These are phyloP conservation scores for Ophraella communa DNA, from an alignment of 2,888 invertebrate genomes.

Conservation along the genomic window DNA sequence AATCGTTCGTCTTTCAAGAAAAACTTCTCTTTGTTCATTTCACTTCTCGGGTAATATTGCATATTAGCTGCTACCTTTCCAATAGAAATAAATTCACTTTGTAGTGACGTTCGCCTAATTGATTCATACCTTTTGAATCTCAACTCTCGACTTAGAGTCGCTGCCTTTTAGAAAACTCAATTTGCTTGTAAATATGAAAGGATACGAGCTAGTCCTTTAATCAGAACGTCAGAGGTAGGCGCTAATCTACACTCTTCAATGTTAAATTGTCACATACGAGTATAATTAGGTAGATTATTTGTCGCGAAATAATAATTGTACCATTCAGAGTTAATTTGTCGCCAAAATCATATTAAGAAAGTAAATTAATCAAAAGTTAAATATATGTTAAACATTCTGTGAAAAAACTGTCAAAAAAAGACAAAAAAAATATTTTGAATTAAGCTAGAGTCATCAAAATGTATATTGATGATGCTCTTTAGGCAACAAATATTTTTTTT, in stretches of 20 bases:
- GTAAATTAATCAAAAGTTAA: no score
- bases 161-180: constrained; percentile 20
- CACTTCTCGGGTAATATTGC: constrained; percentile 1
- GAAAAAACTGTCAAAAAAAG: no score
- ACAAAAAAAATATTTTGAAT: no score
- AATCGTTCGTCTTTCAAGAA: background rate
- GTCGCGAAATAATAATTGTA: background rate
- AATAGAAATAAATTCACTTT: constrained; percentile 14
- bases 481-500: no score
- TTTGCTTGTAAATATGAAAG: constrained; percentile 20
- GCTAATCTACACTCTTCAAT: constrained; percentile 25
- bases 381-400: no score
- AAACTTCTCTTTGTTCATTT: background rate
- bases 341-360: no score
- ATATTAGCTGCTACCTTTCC: constrained; percentile 13
- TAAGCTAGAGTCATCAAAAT: no score
- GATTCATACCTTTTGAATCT: constrained; percentile 20
- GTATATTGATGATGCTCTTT: no score
- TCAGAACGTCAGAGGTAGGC: constrained; percentile 21
- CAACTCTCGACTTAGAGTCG: constrained; percentile 3
- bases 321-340: no score
- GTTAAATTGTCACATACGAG: constrained; percentile 22
- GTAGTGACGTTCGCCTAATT: constrained; percentile 15
- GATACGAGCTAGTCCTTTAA: constrained; percentile 18
- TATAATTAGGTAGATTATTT: constrained; percentile 21